A percentile compares a stretch with the other conserved stretches of the same genome.
Evolutionary conservation across 2,888 invertebrate species (phyloP).

Genomic region (Stenotaenia linearis): DNA sequence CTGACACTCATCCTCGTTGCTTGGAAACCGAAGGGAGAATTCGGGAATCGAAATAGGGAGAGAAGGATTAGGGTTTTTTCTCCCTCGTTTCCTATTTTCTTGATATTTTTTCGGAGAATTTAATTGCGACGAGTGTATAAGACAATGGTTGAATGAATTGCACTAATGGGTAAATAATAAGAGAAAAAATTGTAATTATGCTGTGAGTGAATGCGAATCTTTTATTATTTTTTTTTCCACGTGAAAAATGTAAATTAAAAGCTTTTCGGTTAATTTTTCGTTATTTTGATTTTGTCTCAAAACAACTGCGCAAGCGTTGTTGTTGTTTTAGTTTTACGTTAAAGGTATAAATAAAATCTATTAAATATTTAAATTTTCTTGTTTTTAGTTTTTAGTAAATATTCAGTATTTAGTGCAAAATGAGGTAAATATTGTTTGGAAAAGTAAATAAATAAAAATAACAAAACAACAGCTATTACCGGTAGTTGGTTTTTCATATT

Average conservation of each 20-base stretch:
- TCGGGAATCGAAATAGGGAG: background rate
- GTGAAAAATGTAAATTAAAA: background rate
- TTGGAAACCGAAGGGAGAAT: background rate
- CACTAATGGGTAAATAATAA: constrained; percentile 9
- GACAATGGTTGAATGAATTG: background rate
- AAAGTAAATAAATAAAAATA: too few species aligned
- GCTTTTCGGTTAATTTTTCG: background rate
- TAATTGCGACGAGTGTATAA: background rate
- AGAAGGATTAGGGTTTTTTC: background rate
- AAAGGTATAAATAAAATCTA: too few species aligned
- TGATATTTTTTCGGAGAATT: background rate
- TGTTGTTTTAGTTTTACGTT: too few species aligned
- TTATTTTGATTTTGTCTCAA: too few species aligned
- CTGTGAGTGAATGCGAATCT: background rate
- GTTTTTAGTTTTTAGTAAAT: too few species aligned
- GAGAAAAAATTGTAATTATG: background rate
- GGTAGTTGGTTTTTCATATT: too few species aligned
- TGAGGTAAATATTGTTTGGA: too few species aligned
- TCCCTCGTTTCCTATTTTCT: background rate
- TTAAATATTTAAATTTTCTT: too few species aligned
- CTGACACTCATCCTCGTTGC: background rate
- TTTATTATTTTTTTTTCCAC: background rate
- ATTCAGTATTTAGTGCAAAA: too few species aligned
- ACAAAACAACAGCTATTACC: too few species aligned
- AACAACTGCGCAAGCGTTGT: too few species aligned